Base-by-base conservation (phyloP, 2,113 vertebrate species). In the Grallaria varia region DNA sequence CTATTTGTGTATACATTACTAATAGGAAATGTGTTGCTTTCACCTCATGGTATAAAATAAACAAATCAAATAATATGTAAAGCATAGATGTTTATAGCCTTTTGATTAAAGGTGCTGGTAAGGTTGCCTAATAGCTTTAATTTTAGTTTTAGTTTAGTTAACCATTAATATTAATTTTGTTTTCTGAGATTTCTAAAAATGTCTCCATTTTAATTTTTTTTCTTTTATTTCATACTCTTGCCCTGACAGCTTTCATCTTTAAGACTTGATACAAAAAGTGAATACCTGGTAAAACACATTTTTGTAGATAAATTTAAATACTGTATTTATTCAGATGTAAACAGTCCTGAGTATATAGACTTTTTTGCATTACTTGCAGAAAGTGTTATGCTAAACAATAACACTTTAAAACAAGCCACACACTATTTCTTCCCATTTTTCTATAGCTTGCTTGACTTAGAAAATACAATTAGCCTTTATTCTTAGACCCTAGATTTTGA, bases 1-100 rank as follows among this genome's bases (percentile, higher is more conserved):
- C 96, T 98, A 94, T 96, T 96, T 98, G 98, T 98, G 97, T 97
- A 94, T 97, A 88, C 95, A 96, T 98, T 94, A 96, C 97, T 97
- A 95, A 97, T 94, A 96, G 87, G 45, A 93, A 92, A 83, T 94
- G 84, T 95, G 87, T 96, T 97, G 95, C 95, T 96, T 93, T 97
- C 64, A 90, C 59, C 56, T 95, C 89, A 79, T 97, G 89, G 85
- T 98, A 84, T 97, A 96, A 97, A 98, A 97, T 98, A 96, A 96
- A 55, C 15, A 53, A 53, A 96, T 44, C 37, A 83, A 73, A 19
- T 56, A 42, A 63, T 55, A 76, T 86, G 62, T 76, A 76, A 76
- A 66, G 60, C 4, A 1, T 75, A 58, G 12, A 20, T 75, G 60
- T 58, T 76, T 67, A 76, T 67, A 52, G 35, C 44, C 52, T 67